Conservation (phyloP, 2,113 vertebrate genomes). For the Ursus arctos region DNA sequence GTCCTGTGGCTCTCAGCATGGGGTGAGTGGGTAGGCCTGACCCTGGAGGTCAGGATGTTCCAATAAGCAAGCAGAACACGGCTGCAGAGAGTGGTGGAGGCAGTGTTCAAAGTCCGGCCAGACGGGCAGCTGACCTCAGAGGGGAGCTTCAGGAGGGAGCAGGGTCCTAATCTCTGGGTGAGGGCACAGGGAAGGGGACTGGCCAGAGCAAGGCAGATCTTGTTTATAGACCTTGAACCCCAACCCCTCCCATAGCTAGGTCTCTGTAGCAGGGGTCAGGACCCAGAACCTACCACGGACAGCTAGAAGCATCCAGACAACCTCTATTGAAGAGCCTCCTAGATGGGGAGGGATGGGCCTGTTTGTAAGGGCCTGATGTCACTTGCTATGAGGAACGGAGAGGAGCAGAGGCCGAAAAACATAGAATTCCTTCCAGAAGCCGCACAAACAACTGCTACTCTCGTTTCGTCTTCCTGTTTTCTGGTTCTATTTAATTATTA, state of each 20-base stretch:
- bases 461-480: neutral
- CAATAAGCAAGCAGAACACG: neutral
- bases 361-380: neutral
- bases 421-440: conserved; percentile 20
- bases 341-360: neutral
- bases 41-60: neutral
- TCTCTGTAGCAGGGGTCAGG: neutral
- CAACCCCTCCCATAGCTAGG: neutral
- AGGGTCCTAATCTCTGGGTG: neutral
- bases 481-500: neutral
- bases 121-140: neutral
- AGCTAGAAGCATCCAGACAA: neutral
- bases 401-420: neutral
- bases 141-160: neutral
- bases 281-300: neutral
- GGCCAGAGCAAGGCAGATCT: neutral
- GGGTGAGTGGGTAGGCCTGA: neutral
- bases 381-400: neutral
- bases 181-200: neutral
- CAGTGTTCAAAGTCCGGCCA: neutral
- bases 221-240: conserved; percentile 10
- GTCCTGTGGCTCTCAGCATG: neutral
- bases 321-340: neutral
- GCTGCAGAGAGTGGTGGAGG: neutral
- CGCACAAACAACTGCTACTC: neutral